Percentiles rank a stretch among this genome's conserved stretches.
Evolutionary conservation across 1,140 invertebrate genomes (phyloP).

Genomic region (Adelges cooleyi): DNA sequence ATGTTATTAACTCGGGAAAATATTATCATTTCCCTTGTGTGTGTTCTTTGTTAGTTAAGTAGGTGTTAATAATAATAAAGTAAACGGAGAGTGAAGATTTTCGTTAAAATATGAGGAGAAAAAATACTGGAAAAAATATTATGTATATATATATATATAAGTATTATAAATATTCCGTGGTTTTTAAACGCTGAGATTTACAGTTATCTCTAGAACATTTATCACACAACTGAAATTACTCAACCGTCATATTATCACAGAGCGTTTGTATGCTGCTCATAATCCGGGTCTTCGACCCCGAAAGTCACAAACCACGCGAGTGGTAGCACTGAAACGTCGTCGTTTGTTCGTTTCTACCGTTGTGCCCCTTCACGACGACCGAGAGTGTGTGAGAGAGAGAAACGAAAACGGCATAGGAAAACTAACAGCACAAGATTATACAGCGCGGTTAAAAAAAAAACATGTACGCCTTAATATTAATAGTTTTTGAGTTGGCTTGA

Average conservation of each 20-base stretch:
- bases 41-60: slow-evolving; percentile 8
- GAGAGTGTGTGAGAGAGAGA: background rate
- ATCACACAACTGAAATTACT: slow-evolving; percentile 27
- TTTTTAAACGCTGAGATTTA: slow-evolving; percentile 6
- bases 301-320: slow-evolving; percentile 25
- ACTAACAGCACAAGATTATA: slow-evolving; percentile 19
- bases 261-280: background rate
- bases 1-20: slow-evolving; percentile 3
- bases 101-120: no score
- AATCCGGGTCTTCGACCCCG: slow-evolving; percentile 28
- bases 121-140: background rate
- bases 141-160: background rate
- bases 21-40: background rate
- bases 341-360: no score
- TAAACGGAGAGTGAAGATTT: background rate
- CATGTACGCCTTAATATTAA: no score
- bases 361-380: slow-evolving; percentile 18
- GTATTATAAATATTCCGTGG: slow-evolving; percentile 5
- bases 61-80: slow-evolving; percentile 21
- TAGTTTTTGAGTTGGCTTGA: no score
- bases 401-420: slow-evolving; percentile 12
- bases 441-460: no score
- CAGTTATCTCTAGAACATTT: slow-evolving; percentile 24
- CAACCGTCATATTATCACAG: slow-evolving; percentile 23
- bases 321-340: slow-evolving; percentile 22